phyloP scores from a whole-genome alignment of 2,113 vertebrate genomes.

The Leuciscus idus region DNA sequence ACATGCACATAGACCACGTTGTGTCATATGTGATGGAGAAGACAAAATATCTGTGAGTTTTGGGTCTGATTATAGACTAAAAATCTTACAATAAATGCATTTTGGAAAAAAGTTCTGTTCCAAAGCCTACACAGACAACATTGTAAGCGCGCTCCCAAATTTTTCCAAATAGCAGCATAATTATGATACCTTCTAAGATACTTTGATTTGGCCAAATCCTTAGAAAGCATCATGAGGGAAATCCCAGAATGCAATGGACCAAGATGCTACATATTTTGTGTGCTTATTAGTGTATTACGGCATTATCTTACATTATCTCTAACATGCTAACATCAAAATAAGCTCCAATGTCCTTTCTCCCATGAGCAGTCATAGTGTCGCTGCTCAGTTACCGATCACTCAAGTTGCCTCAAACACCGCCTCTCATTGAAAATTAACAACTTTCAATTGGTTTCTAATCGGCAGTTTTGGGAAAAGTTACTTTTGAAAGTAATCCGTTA shows the following conservation, averaged over 20 bases:
- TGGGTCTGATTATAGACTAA: not conserved
- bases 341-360: not conserved
- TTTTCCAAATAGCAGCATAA: not conserved
- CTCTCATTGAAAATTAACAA: not conserved
- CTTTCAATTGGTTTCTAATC: not conserved
- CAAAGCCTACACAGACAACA: not conserved
- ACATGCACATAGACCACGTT: not conserved
- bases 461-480: not conserved
- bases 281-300: not conserved
- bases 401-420: not conserved
- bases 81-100: not conserved
- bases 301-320: not conserved
- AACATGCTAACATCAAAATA: not conserved
- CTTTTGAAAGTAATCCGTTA: not conserved
- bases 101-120: not conserved
- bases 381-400: not conserved
- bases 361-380: not conserved
- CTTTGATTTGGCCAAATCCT: too few relatives aligned
- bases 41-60: conserved; percentile 68
- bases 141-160: not conserved
- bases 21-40: not conserved
- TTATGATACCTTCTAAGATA: too few relatives aligned
- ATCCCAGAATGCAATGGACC: not conserved
- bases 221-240: not conserved
- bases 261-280: not conserved